These are phyloP conservation scores for Podarcis raffonei DNA, from an alignment of 2,113 vertebrate species.

Conservation along the genomic window DNA sequence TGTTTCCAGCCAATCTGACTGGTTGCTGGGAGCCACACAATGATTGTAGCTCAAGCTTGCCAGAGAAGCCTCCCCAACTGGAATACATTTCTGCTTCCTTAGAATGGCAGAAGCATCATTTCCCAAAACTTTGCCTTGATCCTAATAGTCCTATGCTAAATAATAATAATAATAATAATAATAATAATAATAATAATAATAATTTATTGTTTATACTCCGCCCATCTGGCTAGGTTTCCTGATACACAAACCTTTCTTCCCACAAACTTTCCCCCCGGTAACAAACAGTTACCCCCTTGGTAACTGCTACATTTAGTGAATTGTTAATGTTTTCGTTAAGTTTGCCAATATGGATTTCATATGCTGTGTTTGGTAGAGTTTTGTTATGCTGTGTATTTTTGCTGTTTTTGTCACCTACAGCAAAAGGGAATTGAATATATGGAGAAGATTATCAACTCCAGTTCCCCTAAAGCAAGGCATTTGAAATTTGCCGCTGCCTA, in stretches of 20 bases:
- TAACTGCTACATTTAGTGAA: neutral
- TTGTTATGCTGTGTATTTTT: neutral
- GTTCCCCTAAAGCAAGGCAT: conserved; percentile 69
- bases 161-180: too few species aligned
- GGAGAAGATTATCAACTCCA: conserved; percentile 75
- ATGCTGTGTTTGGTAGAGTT: neutral
- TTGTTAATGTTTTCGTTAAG: neutral
- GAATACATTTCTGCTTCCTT: neutral
- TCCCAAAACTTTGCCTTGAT: neutral
- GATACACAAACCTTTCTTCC: too few species aligned
- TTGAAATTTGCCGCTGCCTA: conserved; percentile 80
- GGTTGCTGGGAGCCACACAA: neutral
- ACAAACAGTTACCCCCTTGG: too few species aligned
- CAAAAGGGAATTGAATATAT: conserved; percentile 79
- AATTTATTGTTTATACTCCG: neutral
- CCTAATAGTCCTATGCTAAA: neutral
- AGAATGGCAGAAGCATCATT: neutral
- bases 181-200: too few species aligned
- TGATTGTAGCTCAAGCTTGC: neutral
- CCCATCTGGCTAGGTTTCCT: too few species aligned
- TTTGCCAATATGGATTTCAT: neutral
- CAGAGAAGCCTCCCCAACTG: too few species aligned
- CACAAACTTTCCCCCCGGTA: neutral
- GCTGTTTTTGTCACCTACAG: conserved; percentile 62
- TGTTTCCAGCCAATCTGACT: too few species aligned